Evolutionary conservation across 2,888 invertebrate species (phyloP).

Genomic region (Oeneis ivallda): DNA sequence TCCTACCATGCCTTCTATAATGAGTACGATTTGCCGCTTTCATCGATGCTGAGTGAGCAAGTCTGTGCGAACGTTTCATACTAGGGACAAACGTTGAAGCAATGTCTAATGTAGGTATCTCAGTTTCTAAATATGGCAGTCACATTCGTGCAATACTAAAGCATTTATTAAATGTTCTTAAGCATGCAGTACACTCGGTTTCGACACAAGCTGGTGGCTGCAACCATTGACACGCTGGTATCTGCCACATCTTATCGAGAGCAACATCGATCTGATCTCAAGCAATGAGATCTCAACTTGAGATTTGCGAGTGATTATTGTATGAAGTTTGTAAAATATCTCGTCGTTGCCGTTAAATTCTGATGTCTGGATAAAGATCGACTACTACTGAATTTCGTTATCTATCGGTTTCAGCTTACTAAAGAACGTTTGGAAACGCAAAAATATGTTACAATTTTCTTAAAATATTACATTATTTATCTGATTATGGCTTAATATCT

Average conservation of each 20-base stretch:
- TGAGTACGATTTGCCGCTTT: not conserved
- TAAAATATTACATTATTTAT: not conserved
- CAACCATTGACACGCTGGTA: conserved; percentile 31
- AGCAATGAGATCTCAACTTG: conserved; percentile 1
- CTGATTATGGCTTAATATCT: not conserved
- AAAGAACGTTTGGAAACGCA: not conserved
- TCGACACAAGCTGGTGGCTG: conserved; percentile 23
- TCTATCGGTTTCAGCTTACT: not conserved
- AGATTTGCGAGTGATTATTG: not conserved
- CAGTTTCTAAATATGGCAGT: conserved; percentile 13
- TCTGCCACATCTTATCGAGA: conserved; percentile 28
- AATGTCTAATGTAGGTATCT: conserved; percentile 20
- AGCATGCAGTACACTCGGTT: conserved; percentile 4
- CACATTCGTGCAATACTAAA: conserved; percentile 16
- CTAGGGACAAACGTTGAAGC: not conserved
- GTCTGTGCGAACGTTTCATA: conserved; percentile 3
- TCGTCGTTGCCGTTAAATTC: conserved; percentile 3
- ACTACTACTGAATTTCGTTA: not conserved
- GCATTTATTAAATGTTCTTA: no score
- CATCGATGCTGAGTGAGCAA: not conserved
- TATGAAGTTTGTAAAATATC: conserved; percentile 2
- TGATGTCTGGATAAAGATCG: not conserved
- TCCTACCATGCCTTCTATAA: no score
- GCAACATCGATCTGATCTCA: conserved; percentile 4
- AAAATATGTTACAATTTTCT: not conserved